These are phyloP conservation scores for Cyphomyrus plagiostoma DNA, from an alignment of 2,113 vertebrate genomes.

Conservation along the genomic window DNA sequence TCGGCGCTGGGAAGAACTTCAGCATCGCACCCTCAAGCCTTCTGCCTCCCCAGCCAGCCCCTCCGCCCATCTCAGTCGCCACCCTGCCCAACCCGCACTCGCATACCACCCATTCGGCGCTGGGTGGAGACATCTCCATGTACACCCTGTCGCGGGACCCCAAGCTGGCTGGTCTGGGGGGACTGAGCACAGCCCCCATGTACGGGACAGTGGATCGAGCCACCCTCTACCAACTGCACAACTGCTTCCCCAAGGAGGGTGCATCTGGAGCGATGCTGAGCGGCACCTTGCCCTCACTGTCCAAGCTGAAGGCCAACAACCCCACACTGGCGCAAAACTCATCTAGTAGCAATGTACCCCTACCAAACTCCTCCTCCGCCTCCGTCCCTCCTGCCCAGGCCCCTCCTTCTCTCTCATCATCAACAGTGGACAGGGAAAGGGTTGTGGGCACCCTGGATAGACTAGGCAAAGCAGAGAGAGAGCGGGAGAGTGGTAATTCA, in stretches of 20 bases:
- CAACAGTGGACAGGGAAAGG: slow-evolving; percentile 62
- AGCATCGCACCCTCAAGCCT: slow-evolving; percentile 60
- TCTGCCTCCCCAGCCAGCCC: slow-evolving; percentile 54
- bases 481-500: slow-evolving; percentile 65
- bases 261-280: slow-evolving; percentile 57
- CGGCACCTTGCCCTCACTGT: slow-evolving; percentile 63
- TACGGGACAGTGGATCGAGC: slow-evolving; percentile 71
- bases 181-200: slow-evolving; percentile 54
- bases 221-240: slow-evolving; percentile 81
- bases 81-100: slow-evolving; percentile 69
- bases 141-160: slow-evolving; percentile 82
- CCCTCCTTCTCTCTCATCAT: slow-evolving; percentile 60
- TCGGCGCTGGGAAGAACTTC: slow-evolving; percentile 64
- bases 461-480: slow-evolving; percentile 62
- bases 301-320: slow-evolving; percentile 55
- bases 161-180: slow-evolving; percentile 68
- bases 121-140: slow-evolving; percentile 80
- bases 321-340: slow-evolving; percentile 49
- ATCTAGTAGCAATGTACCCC: slow-evolving; percentile 58
- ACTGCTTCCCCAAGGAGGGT: slow-evolving; percentile 79
- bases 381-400: slow-evolving; percentile 68
- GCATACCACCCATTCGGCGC: slow-evolving; percentile 55
- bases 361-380: slow-evolving; percentile 56
- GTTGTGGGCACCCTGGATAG: slow-evolving; percentile 69
- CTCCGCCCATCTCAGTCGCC: slow-evolving; percentile 58